These are phyloP conservation scores for Neostethus bicornis DNA, from an alignment of 2,797 vertebrate genomes.

Conservation along the genomic window DNA sequence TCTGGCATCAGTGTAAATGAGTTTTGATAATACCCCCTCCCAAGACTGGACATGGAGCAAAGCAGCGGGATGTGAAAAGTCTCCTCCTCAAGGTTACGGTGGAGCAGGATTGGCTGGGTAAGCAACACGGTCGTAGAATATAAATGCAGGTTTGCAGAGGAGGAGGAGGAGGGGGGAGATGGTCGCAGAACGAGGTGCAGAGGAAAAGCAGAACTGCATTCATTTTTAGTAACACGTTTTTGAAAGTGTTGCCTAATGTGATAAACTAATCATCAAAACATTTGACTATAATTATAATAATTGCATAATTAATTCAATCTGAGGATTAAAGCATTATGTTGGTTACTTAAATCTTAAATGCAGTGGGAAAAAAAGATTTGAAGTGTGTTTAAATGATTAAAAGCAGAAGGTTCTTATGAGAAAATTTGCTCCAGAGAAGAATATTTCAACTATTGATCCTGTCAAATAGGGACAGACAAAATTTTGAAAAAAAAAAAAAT, in stretches of 20 bases:
- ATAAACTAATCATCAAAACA: neutral
- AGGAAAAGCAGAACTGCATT: conserved; percentile 6
- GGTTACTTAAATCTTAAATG: neutral
- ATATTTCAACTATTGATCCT: neutral
- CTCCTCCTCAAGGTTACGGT: conserved; percentile 58
- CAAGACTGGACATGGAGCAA: conserved; percentile 22
- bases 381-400: neutral
- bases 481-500: no score
- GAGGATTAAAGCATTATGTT: neutral
- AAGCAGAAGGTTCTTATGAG: neutral
- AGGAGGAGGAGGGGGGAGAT: conserved; percentile 17
- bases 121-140: conserved; percentile 64
- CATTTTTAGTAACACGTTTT: conserved; percentile 1
- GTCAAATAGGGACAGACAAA: no score
- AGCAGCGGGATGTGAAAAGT: conserved; percentile 45
- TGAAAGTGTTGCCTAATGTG: neutral
- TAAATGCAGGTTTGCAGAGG: conserved; percentile 57
- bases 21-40: conserved; percentile 47
- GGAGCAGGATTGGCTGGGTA: conserved; percentile 60
- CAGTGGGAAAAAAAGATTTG: neutral
- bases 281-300: neutral
- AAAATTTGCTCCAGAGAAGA: neutral
- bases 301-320: neutral
- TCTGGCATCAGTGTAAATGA: conserved; percentile 52
- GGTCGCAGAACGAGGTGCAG: conserved; percentile 19